Conservation (phyloP, 2,113 vertebrate genomes). For the Catagonus wagneri region DNA sequence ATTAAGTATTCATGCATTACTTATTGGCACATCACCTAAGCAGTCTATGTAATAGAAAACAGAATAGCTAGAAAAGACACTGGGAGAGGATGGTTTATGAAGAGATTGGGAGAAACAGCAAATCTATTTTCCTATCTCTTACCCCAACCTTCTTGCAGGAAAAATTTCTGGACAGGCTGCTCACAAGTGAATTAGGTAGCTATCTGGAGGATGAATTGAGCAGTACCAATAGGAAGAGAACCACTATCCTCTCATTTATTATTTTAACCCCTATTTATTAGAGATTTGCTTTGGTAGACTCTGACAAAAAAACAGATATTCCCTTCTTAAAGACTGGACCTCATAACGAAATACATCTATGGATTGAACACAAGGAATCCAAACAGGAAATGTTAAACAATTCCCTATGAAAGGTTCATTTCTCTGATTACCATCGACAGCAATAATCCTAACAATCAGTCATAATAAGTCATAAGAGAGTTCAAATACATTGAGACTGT, state of each 20-base stretch:
- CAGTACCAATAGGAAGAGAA: background rate
- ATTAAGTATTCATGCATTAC: conserved; percentile 83
- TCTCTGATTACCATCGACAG: background rate
- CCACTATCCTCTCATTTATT: background rate
- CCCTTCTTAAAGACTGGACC: background rate
- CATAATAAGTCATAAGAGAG: background rate
- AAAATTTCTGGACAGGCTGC: background rate
- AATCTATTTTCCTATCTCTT: background rate
- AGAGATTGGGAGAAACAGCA: background rate
- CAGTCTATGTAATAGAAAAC: conserved; percentile 70
- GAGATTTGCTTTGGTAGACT: background rate
- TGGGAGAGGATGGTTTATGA: conserved; percentile 54
- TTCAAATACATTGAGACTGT: background rate
- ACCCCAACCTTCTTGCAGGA: background rate
- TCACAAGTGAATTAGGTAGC: background rate
- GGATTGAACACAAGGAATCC: background rate
- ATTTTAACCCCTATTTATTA: background rate
- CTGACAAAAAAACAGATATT: background rate
- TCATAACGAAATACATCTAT: background rate
- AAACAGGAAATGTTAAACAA: background rate
- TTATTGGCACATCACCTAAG: conserved; percentile 79
- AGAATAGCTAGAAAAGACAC: conserved; percentile 60
- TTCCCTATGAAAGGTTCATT: background rate
- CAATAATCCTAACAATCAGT: background rate
- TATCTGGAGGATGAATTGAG: background rate